These are phyloP conservation scores for Apis laboriosa DNA, from an alignment of 1,140 invertebrate species.

Conservation along the genomic window DNA sequence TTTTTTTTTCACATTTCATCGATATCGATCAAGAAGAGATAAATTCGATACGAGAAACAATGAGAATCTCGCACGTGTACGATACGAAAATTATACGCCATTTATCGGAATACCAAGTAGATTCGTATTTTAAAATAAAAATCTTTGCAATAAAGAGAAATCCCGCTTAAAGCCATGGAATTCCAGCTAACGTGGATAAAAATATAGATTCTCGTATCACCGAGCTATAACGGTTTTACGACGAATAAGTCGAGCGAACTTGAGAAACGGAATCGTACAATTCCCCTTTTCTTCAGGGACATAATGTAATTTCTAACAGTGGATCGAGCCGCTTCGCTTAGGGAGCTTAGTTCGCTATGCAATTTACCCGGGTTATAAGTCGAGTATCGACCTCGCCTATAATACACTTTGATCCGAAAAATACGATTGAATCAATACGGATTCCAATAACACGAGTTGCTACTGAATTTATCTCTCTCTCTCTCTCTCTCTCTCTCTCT, in stretches of 20 bases:
- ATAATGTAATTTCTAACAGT: constrained; percentile 28
- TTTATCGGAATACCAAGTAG: neutral
- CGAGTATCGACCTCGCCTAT: neutral
- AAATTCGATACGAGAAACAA: neutral
- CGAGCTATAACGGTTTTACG: neutral
- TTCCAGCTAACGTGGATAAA: constrained; percentile 8
- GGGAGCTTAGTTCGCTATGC: neutral
- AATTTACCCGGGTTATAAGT: constrained; percentile 15
- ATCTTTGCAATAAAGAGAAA: neutral
- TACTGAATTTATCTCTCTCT: neutral
- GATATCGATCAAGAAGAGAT: too few relatives aligned
- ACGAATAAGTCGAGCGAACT: constrained; percentile 16
- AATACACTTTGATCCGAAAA: constrained; percentile 1
- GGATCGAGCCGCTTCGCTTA: neutral
- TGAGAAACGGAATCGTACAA: constrained; percentile 12
- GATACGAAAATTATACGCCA: neutral
- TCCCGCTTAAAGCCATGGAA: neutral
- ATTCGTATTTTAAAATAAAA: neutral
- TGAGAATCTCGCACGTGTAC: neutral
- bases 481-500: too few relatives aligned
- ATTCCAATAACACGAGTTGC: neutral
- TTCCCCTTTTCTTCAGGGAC: constrained; percentile 3
- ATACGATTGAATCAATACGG: neutral
- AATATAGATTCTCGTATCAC: constrained; percentile 23
- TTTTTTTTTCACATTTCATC: too few relatives aligned